Conservation (phyloP, 2,797 vertebrate species). For the Nannoperca obscura region DNA sequence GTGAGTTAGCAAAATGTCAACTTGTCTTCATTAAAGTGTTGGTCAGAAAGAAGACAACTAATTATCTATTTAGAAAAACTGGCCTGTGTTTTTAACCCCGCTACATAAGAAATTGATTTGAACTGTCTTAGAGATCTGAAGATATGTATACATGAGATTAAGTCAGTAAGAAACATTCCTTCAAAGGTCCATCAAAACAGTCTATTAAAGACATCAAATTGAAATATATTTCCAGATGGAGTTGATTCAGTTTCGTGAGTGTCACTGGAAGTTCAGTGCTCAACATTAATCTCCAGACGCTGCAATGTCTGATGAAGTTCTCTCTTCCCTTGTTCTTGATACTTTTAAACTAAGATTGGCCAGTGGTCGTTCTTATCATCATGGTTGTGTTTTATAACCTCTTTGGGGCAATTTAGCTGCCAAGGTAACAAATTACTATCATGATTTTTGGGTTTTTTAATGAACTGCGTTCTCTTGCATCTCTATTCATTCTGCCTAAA, state of each 20-base stretch:
- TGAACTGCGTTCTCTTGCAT: background rate
- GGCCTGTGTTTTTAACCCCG: background rate
- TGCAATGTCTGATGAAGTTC: background rate
- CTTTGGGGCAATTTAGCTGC: background rate
- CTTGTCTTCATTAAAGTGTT: background rate
- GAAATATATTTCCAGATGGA: background rate
- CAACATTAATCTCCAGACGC: background rate
- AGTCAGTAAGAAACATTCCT: too few species aligned
- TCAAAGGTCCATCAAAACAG: background rate
- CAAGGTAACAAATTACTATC: background rate
- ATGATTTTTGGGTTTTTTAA: background rate
- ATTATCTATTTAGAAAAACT: background rate
- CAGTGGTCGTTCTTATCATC: background rate
- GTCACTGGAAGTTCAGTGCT: background rate
- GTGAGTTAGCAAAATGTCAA: background rate
- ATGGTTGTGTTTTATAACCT: background rate
- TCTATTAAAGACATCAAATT: background rate
- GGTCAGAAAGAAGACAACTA: background rate
- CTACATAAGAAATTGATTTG: background rate
- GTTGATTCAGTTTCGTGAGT: background rate
- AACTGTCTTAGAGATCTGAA: background rate
- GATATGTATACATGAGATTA: background rate
- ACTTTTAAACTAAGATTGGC: background rate
- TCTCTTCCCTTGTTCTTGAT: background rate
- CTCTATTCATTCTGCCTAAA: background rate